These are phyloP conservation scores for Brachirus orientalis DNA, from an alignment of 2,113 vertebrate species.

Conservation along the genomic window DNA sequence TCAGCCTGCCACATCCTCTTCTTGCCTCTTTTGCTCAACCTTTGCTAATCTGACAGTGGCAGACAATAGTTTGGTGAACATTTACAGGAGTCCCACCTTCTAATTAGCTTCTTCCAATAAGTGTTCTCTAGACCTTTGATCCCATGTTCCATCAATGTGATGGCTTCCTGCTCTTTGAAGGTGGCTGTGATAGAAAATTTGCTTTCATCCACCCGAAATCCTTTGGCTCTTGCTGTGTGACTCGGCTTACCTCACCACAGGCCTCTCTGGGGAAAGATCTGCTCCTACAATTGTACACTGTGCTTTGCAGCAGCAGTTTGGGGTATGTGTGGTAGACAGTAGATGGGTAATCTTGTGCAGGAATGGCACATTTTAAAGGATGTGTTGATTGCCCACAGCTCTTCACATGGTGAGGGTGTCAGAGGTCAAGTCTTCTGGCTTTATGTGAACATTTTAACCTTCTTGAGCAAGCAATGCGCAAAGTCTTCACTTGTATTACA, in stretches of 20 bases:
- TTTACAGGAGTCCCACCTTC: slow-evolving; percentile 70
- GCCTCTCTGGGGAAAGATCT: slow-evolving; percentile 52
- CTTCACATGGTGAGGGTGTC: slow-evolving; percentile 1
- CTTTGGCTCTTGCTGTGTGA: slow-evolving; percentile 60
- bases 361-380: slow-evolving; percentile 29
- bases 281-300: slow-evolving; percentile 38
- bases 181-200: slow-evolving; percentile 63
- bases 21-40: slow-evolving; percentile 47
- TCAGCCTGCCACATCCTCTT: slow-evolving; percentile 38
- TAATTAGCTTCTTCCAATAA: slow-evolving; percentile 80
- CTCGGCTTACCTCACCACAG: slow-evolving; percentile 59
- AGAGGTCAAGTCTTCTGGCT: slow-evolving; percentile 29
- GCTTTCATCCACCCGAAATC: slow-evolving; percentile 71
- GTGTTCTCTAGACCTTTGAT: slow-evolving; percentile 71
- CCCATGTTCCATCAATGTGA: slow-evolving; percentile 59
- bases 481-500: slow-evolving; percentile 4
- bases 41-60: slow-evolving; percentile 60
- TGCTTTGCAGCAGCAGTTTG: slow-evolving; percentile 37
- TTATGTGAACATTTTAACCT: slow-evolving; percentile 34
- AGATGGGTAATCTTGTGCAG: slow-evolving; percentile 22
- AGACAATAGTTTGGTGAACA: slow-evolving; percentile 65
- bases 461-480: slow-evolving; percentile 12
- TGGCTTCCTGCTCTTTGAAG: slow-evolving; percentile 74
- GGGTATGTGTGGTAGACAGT: slow-evolving; percentile 34
- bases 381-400: slow-evolving; percentile 10